Conservation (phyloP, 2,888 invertebrate species). For the Trichogramma evanescens region DNA sequence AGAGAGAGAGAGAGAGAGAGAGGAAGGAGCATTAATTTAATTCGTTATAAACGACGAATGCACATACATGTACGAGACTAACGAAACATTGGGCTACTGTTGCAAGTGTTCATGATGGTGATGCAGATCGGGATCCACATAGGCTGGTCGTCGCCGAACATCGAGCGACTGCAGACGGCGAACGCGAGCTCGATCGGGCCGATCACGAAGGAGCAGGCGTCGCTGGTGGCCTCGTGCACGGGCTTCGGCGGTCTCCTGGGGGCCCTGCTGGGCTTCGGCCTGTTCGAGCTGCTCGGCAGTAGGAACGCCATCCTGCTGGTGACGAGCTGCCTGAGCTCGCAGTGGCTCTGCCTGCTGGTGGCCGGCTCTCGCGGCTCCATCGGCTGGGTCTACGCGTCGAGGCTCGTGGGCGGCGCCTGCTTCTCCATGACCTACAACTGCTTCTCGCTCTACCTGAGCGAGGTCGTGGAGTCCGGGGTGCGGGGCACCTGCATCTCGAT, state of each 20-base stretch:
- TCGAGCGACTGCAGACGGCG: too few relatives aligned
- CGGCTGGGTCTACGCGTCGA: conserved; percentile 25
- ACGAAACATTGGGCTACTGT: too few relatives aligned
- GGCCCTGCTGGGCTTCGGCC: conserved; percentile 23
- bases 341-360: conserved; percentile 26
- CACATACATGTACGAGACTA: too few relatives aligned
- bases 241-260: conserved; percentile 29
- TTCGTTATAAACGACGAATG: too few relatives aligned
- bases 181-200: conserved; percentile 20
- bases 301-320: conserved; percentile 25
- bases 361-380: conserved; percentile 26
- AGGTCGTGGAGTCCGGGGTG: conserved; percentile 30
- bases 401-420: conserved; percentile 26
- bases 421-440: conserved; percentile 31
- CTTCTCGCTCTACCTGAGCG: conserved; percentile 34
- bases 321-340: conserved; percentile 22
- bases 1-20: too few relatives aligned
- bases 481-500: conserved; percentile 34
- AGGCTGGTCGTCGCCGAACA: too few relatives aligned
- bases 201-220: conserved; percentile 25
- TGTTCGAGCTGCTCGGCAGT: conserved; percentile 25
- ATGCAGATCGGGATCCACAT: too few relatives aligned
- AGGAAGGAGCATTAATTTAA: too few relatives aligned
- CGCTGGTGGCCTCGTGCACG: conserved; percentile 31
- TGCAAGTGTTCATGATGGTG: too few relatives aligned